Base-by-base conservation (phyloP, 2,113 vertebrate genomes). In the Platysteira castanea region DNA sequence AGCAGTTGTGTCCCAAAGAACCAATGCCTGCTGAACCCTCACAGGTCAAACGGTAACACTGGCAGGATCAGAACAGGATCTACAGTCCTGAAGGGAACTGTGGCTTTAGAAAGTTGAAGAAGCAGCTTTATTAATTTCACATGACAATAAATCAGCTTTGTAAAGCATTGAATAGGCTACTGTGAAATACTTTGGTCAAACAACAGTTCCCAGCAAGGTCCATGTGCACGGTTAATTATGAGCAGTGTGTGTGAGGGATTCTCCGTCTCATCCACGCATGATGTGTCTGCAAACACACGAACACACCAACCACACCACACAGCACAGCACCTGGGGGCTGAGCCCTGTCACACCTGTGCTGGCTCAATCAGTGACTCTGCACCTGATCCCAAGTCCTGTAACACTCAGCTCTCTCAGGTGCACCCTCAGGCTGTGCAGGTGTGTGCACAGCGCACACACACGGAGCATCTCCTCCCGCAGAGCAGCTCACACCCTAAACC, bases 41-140 rank as follows among this genome's bases (percentile, higher is more conserved):
- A 44, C 19, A 8, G 0, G 1, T 23, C 44, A 17, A 68, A 44
- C 0, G 0, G 9, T 3, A 23, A 28, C 2, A 3, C 3, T 17
- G 44, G 41, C 4, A 56, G 59, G 61, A 76, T n/a, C 19, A 44
- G 76, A 56, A 63, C 0, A 2, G 28, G 9, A 53, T 23, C 39
- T 26, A n/a, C 13, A 9, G 13, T 75, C 65, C 75, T 67, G 42
- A 70, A 78, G 37, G 37, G 28, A 84, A 18, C 33, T 12, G 7
- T 39, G 31, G 7, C 12, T 75, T 82, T 37, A 59, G 30, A 31
- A 53, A 63, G 39, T 4, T 41, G 56, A 53, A 87, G 68, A 49
- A 33, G 27, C 5, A 26, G 53, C 47, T 93, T 64, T 60, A 68
- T 16, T 73, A 39, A 76, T 41, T 56, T 80, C 33, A 47, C 4